These are phyloP conservation scores for Zygaena filipendulae DNA, from an alignment of 2,888 invertebrate species.

Conservation along the genomic window DNA sequence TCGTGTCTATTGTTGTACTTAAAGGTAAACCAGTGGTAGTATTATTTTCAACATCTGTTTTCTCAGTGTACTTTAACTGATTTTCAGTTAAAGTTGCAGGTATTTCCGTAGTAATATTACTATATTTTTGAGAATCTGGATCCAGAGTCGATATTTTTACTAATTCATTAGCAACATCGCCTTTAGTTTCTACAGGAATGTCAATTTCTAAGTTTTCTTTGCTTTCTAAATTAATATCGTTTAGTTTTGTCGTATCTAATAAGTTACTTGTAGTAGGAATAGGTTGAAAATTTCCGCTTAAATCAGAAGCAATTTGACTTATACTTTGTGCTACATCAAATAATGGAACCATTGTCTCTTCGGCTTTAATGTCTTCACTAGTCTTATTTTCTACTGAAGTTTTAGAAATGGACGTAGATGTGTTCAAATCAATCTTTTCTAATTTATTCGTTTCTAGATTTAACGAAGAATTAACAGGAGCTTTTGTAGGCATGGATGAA, in stretches of 20 bases:
- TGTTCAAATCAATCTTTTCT: no score
- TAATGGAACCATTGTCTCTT: constrained; percentile 30
- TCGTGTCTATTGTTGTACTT: constrained; percentile 36
- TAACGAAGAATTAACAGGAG: no score
- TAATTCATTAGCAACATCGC: constrained; percentile 32
- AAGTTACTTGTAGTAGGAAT: constrained; percentile 41
- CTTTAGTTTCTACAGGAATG: constrained; percentile 32
- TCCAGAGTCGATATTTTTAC: constrained; percentile 51
- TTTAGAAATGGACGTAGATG: no score
- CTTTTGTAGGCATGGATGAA: no score
- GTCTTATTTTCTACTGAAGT: constrained; percentile 15
- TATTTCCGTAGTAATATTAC: constrained; percentile 12
- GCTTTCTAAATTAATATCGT: constrained; percentile 38
- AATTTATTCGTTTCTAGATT: no score
- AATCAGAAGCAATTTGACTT: constrained; percentile 60
- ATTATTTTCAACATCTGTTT: constrained; percentile 12
- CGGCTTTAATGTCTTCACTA: constrained; percentile 20
- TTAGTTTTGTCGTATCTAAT: constrained; percentile 35
- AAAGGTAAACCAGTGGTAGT: constrained; percentile 15
- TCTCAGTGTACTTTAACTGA: constrained; percentile 2
- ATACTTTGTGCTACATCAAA: constrained; percentile 61
- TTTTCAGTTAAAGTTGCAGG: constrained; percentile 9
- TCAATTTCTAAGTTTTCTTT: constrained; percentile 54
- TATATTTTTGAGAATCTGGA: constrained; percentile 28
- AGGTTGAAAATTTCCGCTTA: constrained; percentile 42